Evolutionary conservation across 2,113 vertebrate genomes (phyloP), one percentile per base, ranked within the genome.

Genomic region (Cyprinodon variegatus): DNA sequence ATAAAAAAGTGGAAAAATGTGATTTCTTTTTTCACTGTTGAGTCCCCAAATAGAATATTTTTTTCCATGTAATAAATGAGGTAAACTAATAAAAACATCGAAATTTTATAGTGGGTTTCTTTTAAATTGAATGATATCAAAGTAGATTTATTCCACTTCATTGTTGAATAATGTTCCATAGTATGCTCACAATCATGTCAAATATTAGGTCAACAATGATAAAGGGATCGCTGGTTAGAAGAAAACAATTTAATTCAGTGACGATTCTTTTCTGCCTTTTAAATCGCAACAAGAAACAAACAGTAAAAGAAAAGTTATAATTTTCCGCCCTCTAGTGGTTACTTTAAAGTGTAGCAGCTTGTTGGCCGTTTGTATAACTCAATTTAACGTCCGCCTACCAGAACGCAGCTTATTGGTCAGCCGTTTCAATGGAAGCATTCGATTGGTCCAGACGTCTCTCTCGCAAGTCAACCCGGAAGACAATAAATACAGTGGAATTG

Each of bases 321-420:
- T 53, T 1, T 70, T 0, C 13, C 72, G 84, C 84, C 45, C 15
- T 88, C 87, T 65, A 29, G 87, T 74, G 91, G 79, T 8, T 5
- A 3, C 38, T 61, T 3, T 1, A 0, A 64, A 3, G 3, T 74
- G 67, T 0, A 1, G 10, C 70, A n/a, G 5, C 1, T 1, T 2
- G 1, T 4, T 6, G 10, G 4, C 43, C 8, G 45, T 61, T 83
- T 86, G 72, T 45, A 22, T 78, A 77, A 86, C 45, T 0, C 3
- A 7, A 2, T 36, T 0, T 5, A 63, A 61, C 61, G 1, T 66
- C 86, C 73, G 15, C 82, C 90, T 62, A 84, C 38, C 3, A 3
- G 0, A 0, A 36, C 5, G 1, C 64, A 60, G 61, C 20, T 70
- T 57, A 89, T 90, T 90, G 87, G 87, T 65, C 70, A 40, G 22